Conservation (phyloP, 2,797 vertebrate species). For the Odontamblyopus lacepedii region DNA sequence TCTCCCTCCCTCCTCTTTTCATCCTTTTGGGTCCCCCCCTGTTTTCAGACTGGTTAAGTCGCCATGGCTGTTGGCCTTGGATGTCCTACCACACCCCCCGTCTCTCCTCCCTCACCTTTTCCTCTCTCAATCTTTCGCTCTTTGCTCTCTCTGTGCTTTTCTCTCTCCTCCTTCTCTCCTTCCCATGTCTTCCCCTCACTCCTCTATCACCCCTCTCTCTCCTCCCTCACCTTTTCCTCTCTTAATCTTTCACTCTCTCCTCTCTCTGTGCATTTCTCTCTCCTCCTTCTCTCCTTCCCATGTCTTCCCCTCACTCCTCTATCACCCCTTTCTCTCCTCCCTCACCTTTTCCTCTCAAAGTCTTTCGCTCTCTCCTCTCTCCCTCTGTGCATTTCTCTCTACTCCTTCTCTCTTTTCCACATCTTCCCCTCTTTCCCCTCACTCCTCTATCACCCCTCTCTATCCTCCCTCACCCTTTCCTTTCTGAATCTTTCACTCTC, state of each 20-base stretch:
- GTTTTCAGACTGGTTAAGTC: slow-evolving; percentile 73
- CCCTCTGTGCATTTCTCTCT: slow-evolving; percentile 12
- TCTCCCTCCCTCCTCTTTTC: slow-evolving; percentile 68
- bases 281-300: neutral
- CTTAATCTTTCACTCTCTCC: neutral
- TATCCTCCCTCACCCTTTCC: too few species aligned
- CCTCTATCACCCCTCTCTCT: too few species aligned
- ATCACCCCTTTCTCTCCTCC: slow-evolving; percentile 10
- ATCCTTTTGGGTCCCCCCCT: slow-evolving; percentile 70
- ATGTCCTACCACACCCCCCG: slow-evolving; percentile 23
- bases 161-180: neutral
- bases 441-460: neutral
- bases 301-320: too few species aligned
- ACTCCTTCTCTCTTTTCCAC: neutral
- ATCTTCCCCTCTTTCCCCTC: slow-evolving; percentile 17
- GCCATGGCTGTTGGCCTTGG: slow-evolving; percentile 62
- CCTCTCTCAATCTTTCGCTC: slow-evolving; percentile 8
- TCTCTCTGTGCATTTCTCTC: slow-evolving; percentile 1
- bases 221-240: too few species aligned
- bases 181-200: too few species aligned
- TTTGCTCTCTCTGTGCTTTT: slow-evolving; percentile 9
- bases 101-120: neutral
- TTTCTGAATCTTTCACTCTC: too few species aligned
- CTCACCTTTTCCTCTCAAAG: slow-evolving; percentile 8
- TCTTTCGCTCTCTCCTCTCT: slow-evolving; percentile 15